Evolutionary conservation across 1,140 invertebrate species (phyloP).

Genomic region (Asbolus verrucosus): DNA sequence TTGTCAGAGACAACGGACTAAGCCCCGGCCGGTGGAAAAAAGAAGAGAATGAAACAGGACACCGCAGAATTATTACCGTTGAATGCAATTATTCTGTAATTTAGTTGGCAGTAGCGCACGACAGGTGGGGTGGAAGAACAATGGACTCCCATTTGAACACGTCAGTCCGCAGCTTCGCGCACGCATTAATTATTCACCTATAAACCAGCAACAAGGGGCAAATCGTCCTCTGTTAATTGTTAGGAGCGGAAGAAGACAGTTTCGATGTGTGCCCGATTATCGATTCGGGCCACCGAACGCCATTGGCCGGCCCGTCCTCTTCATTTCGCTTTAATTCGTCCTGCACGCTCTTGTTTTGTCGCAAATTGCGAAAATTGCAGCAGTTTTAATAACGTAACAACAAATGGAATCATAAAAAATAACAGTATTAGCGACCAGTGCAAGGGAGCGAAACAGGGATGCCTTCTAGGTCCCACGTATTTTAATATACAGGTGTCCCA

Average conservation of each 20-base stretch:
- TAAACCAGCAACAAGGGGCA: conserved; percentile 30
- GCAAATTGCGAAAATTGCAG: no score
- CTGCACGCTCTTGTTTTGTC: no score
- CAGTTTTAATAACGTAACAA: no score
- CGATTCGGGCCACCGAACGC: background rate
- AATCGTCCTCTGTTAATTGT: conserved; percentile 11
- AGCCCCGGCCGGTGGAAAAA: background rate
- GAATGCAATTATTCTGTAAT: conserved; percentile 42
- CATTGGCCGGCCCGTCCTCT: background rate
- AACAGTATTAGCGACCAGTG: no score
- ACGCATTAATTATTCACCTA: conserved; percentile 32
- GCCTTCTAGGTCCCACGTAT: no score
- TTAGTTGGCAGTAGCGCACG: conserved; percentile 40
- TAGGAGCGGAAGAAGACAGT: conserved; percentile 7
- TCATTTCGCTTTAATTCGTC: no score
- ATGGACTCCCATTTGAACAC: conserved; percentile 23
- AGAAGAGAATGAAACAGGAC: background rate
- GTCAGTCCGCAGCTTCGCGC: conserved; percentile 4
- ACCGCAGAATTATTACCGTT: background rate
- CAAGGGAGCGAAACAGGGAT: no score
- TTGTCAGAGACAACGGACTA: background rate
- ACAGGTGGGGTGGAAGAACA: conserved; percentile 26
- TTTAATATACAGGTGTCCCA: no score
- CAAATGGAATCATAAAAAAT: no score
- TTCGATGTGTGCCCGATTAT: background rate